These are phyloP conservation scores for Tachina lurida DNA, from an alignment of 2,888 invertebrate genomes.

Conservation along the genomic window DNA sequence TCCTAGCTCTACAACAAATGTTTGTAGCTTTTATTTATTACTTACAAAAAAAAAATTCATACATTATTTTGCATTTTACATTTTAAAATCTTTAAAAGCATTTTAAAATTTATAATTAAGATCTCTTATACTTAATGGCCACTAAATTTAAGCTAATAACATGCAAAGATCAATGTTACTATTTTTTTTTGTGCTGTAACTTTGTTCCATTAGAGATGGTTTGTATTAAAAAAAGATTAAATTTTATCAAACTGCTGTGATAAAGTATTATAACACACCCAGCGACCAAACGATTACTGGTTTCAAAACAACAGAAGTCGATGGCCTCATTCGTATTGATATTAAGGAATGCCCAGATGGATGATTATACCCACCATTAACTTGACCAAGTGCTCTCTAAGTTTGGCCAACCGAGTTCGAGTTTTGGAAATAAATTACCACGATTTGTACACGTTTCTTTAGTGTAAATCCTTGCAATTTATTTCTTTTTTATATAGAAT, in stretches of 20 bases:
- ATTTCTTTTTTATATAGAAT: too few relatives aligned
- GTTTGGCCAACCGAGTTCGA: too few relatives aligned
- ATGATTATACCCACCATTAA: too few relatives aligned
- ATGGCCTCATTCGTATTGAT: too few relatives aligned
- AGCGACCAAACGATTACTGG: neutral
- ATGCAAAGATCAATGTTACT: neutral
- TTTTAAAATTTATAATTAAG: neutral
- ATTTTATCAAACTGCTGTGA: neutral
- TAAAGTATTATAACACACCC: neutral
- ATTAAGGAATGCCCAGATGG: too few relatives aligned
- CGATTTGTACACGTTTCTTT: too few relatives aligned
- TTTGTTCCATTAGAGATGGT: neutral
- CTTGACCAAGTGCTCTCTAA: too few relatives aligned
- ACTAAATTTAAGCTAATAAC: neutral
- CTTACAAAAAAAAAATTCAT: neutral
- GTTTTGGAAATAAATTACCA: too few relatives aligned
- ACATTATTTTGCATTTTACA: neutral
- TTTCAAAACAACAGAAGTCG: too few relatives aligned
- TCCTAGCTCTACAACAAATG: neutral
- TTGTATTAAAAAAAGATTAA: neutral
- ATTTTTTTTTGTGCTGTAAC: neutral
- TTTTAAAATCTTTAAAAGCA: neutral
- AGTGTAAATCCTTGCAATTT: too few relatives aligned
- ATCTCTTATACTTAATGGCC: neutral
- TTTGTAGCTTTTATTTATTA: too few relatives aligned